A percentile compares a stretch with the other conserved stretches of the same genome.
Conservation (phyloP, 2,113 vertebrate genomes). For the Dissostichus mawsoni region DNA sequence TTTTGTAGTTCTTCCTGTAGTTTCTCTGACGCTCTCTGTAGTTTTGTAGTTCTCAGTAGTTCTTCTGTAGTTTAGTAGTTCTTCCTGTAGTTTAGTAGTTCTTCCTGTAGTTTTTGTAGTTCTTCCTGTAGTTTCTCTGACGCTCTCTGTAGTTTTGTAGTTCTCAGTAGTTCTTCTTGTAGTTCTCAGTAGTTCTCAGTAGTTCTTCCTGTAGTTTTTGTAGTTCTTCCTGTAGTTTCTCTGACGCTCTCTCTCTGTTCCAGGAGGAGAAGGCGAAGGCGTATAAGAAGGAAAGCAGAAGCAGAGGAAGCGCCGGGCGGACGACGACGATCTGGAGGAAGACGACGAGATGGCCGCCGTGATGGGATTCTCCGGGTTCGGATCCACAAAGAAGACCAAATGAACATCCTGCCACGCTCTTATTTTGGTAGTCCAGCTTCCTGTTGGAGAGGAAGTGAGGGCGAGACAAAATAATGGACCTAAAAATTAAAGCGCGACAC, state of each 20-base stretch:
- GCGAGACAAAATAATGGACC: neutral
- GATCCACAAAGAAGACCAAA: conserved; percentile 95
- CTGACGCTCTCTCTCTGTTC: neutral
- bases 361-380: conserved; percentile 98
- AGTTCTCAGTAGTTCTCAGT: too few species aligned
- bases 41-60: neutral
- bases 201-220: neutral
- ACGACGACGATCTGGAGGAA: conserved; percentile 94
- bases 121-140: too few species aligned
- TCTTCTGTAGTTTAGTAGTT: too few species aligned
- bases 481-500: neutral
- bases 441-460: neutral
- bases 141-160: too few species aligned
- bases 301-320: conserved; percentile 94
- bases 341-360: conserved; percentile 98
- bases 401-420: conserved; percentile 75
- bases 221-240: too few species aligned
- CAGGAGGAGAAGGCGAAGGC: conserved; percentile 99
- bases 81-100: too few species aligned
- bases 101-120: too few species aligned
- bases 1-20: too few species aligned
- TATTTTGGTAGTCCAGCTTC: conserved; percentile 47
- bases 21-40: too few species aligned
- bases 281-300: conserved; percentile 98
- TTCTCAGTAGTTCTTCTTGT: too few species aligned